Conservation (phyloP, 2,888 invertebrate species). For the Napeogenes sylphis region DNA sequence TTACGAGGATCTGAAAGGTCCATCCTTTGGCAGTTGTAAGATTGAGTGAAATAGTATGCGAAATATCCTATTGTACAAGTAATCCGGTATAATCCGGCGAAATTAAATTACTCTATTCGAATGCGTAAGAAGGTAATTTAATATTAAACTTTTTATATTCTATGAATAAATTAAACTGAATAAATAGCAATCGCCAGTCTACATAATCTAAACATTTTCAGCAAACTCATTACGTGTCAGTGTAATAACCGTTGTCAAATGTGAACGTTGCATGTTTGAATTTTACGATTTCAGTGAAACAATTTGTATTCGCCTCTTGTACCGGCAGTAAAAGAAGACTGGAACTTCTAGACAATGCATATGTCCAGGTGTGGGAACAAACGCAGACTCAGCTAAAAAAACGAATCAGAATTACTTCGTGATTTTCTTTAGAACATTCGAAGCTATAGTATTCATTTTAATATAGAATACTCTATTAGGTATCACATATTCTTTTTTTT, state of each 20-base stretch:
- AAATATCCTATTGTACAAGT: slow-evolving; percentile 7
- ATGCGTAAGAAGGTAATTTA: too few relatives aligned
- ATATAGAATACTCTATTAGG: too few relatives aligned
- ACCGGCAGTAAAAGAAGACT: slow-evolving; percentile 57
- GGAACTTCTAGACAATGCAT: slow-evolving; percentile 42
- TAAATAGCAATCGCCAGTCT: too few relatives aligned
- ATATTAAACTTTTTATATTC: too few relatives aligned
- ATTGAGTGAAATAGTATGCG: slow-evolving; percentile 25
- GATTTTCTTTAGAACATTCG: background rate
- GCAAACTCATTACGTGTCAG: slow-evolving; percentile 3
- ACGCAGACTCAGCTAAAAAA: slow-evolving; percentile 31
- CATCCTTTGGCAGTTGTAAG: slow-evolving; percentile 27
- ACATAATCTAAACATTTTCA: too few relatives aligned
- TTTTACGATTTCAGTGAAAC: slow-evolving; percentile 66
- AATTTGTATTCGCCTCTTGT: slow-evolving; percentile 66
- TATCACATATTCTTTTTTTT: too few relatives aligned
- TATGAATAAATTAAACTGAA: too few relatives aligned
- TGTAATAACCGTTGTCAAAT: slow-evolving; percentile 40
- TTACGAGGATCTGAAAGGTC: slow-evolving; percentile 37
- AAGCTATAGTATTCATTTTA: too few relatives aligned
- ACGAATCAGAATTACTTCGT: background rate
- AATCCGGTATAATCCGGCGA: background rate
- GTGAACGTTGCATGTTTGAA: slow-evolving; percentile 51
- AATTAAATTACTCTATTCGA: background rate
- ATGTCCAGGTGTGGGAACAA: slow-evolving; percentile 64